Evolutionary conservation across 2,888 invertebrate species (phyloP), one percentile per base, ranked within the genome.

Genomic region (Agrilus cyanescens): DNA sequence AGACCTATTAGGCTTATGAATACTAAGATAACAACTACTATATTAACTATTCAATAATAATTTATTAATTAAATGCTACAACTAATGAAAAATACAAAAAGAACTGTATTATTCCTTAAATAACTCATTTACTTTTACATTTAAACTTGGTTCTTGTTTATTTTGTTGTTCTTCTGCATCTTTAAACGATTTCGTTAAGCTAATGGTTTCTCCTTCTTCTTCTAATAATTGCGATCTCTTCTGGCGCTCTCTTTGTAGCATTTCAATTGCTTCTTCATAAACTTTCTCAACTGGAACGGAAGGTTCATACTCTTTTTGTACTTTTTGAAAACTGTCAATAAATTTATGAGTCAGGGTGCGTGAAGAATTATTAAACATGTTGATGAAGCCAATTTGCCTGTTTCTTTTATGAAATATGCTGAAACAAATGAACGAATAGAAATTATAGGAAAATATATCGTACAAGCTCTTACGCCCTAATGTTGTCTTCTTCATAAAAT

Each of bases 401-500:
- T 75, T 70, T 38, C 71, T 66, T 44, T 74, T 72, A 49, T 84
- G 82, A 53, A 80, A 81, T 63, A 78, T 74, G 13, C 85, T 85
- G 63, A 32, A 73, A 68, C 52, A 42, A 37, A 31, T 34, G n/a
- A 25, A 8, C 14, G 8, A 33, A 38, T 42, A 16, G 16, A 20
- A 14, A 33, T 16, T 33, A 30, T 38, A 30, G 36, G n/a, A 33
- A 31, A 12, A 1, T 16, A 20, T 8, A 13, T 32, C 12, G 7
- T 25, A 41, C 14, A 40, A 33, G 44, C 40, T 69, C 77, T 75
- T 76, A 94, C 93, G 84, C 88, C 77, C 94, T 74, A 12, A 85
- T 66, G 41, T 69, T 57, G 68, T 94, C 94, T 68, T 94, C 94
- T 40, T 78, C 67, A 57, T 90, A 94, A 53, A 90, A 82, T 53